These are phyloP conservation scores for Sarcophaga rosellei DNA, from an alignment of 2,888 invertebrate genomes.

Conservation along the genomic window DNA sequence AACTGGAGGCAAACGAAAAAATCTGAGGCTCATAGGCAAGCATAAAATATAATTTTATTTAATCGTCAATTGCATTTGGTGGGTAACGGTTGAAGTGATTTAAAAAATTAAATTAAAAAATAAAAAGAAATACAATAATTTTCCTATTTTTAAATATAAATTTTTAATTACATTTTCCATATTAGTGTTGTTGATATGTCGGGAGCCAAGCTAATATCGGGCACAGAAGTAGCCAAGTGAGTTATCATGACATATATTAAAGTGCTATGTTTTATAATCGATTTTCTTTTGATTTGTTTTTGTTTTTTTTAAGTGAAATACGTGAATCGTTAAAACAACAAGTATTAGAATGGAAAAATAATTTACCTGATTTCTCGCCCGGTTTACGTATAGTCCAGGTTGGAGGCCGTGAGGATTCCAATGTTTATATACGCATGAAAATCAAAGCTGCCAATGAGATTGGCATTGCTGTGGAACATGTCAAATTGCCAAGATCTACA, in stretches of 20 bases:
- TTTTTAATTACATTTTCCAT: slow-evolving; percentile 23
- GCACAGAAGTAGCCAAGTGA: slow-evolving; percentile 87
- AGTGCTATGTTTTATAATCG: slow-evolving; percentile 72
- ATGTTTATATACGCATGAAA: slow-evolving; percentile 99
- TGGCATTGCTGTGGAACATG: slow-evolving; percentile 91
- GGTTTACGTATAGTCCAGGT: slow-evolving; percentile 97
- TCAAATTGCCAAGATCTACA: slow-evolving; percentile 89
- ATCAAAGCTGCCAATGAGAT: slow-evolving; percentile 95
- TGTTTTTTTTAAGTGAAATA: slow-evolving; percentile 84
- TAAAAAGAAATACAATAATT: slow-evolving; percentile 9
- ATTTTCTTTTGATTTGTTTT: slow-evolving; percentile 42
- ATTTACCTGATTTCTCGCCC: slow-evolving; percentile 85
- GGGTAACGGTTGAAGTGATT: slow-evolving; percentile 41
- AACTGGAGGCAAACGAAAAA: background rate
- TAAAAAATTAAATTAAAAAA: slow-evolving; percentile 8
- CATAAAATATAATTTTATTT: slow-evolving; percentile 29
- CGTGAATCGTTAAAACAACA: slow-evolving; percentile 86
- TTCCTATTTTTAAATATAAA: background rate
- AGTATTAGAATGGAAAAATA: slow-evolving; percentile 84
- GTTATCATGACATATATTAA: slow-evolving; percentile 72
- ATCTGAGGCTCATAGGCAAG: background rate
- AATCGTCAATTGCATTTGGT: slow-evolving; percentile 48
- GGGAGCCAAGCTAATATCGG: slow-evolving; percentile 84
- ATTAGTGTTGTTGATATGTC: slow-evolving; percentile 72
- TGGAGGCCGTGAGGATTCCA: slow-evolving; percentile 97